Base-by-base conservation (phyloP, 1,140 invertebrate species). In the Musca domestica region DNA sequence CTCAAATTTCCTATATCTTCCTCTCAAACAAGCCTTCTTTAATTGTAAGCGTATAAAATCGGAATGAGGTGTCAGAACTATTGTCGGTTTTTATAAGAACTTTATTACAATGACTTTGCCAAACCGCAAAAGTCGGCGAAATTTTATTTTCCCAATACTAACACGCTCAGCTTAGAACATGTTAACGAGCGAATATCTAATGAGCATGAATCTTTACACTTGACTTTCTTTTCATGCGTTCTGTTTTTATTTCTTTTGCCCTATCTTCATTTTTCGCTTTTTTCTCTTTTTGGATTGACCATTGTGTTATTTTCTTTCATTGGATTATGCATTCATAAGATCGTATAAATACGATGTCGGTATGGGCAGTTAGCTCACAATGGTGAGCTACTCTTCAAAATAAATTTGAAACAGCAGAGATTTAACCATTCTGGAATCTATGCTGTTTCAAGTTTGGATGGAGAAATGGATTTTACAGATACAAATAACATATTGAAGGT, bases 81-180 rank as follows among this genome's bases (percentile, higher is more conserved):
- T 64, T 64, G 48, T 22, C 34, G 41, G 46, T 68, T 68, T 68
- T 68, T 68, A 68, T 68, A 63, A 48, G 61, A 68, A 68, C 27
- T 58, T 58, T 27, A 58, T 58, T 58, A 58, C 25, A 25, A 58
- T 58, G 9, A 14, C 52, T 22, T 3, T 23, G 22, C 3, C 4
- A 54, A 54, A 25, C 20, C 20, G 52, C 14, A 54, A 54, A 41
- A 12, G 27, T 41, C 12, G 34, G 34, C 10, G 22, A 54, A 54
- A 1, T 54, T 22, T 22, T 1, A 23, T 20, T 2, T 54, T 54
- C 19, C 14, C 6, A 20, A 54, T 12, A 25, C 52, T 23, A 25
- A 19, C 56, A 9, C 17, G 5, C 17, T 9, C 1, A 41, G 56
- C 17, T 61, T 61, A 61, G 56, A 61, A 61, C 56, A 19, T 34